phyloP scores from a whole-genome alignment of 2,797 vertebrate genomes.

The Pangasius djambal region DNA sequence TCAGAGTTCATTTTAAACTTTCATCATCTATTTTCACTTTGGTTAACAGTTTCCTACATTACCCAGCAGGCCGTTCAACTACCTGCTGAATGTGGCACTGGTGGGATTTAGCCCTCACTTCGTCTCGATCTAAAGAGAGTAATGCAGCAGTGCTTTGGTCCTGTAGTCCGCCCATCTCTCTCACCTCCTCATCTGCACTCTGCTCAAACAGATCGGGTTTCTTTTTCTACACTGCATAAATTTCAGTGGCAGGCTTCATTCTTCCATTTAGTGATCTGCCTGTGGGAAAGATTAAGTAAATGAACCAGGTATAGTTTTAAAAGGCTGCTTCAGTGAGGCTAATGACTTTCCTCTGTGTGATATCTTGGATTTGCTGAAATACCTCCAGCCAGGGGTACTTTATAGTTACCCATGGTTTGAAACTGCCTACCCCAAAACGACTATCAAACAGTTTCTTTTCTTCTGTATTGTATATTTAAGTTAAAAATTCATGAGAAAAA shows the following conservation, averaged over 20 bases:
- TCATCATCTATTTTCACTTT: not conserved
- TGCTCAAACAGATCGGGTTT: not conserved
- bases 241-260: not conserved
- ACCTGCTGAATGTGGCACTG: not conserved
- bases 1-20: not conserved
- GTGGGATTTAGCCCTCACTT: not conserved
- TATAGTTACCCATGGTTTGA: not conserved
- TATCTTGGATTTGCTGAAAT: not conserved
- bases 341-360: not conserved
- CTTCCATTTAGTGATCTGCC: not conserved
- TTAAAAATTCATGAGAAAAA: not conserved
- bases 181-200: not conserved
- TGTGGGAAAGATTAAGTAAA: conserved; percentile 9
- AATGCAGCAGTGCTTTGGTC: not conserved
- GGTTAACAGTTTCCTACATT: not conserved
- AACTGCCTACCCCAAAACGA: not conserved
- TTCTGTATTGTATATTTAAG: too few species aligned
- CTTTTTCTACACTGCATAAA: not conserved
- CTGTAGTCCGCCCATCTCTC: not conserved
- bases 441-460: not conserved
- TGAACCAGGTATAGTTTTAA: not conserved
- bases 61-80: not conserved
- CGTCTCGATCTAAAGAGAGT: not conserved
- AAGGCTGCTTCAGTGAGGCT: not conserved
- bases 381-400: not conserved